Percentiles rank a stretch among this genome's conserved stretches.
Evolutionary conservation across 2,888 invertebrate genomes (phyloP).

Genomic region (Eupithecia subumbrata): DNA sequence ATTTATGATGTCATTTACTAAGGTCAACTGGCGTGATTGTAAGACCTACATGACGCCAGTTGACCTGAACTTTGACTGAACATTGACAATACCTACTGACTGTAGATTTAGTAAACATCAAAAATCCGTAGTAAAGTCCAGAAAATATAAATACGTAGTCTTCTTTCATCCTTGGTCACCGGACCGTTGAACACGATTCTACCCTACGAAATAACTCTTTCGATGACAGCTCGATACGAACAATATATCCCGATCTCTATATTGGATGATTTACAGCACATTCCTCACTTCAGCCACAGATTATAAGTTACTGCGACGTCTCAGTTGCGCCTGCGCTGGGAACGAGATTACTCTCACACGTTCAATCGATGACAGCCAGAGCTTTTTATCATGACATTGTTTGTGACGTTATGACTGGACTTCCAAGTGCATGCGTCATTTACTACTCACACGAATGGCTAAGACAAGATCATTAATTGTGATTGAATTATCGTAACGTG

Average conservation of each 20-base stretch:
- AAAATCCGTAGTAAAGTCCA: neutral
- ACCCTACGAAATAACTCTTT: constrained; percentile 10
- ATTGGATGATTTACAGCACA: constrained; percentile 70
- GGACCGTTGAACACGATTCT: neutral
- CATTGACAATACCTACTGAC: neutral
- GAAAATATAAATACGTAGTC: neutral
- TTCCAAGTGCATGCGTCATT: constrained; percentile 34
- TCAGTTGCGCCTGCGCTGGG: constrained; percentile 63
- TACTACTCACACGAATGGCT: constrained; percentile 19
- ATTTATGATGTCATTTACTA: neutral
- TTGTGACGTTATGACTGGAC: constrained; percentile 41
- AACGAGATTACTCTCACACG: constrained; percentile 72
- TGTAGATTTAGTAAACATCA: neutral
- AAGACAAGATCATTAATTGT: neutral
- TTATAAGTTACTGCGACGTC: constrained; percentile 19
- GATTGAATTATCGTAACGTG: neutral
- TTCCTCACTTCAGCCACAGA: constrained; percentile 57
- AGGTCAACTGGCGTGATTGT: neutral
- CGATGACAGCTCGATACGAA: constrained; percentile 22
- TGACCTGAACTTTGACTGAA: neutral
- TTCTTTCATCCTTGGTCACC: neutral
- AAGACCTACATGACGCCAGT: neutral
- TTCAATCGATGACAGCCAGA: constrained; percentile 67
- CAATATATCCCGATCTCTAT: constrained; percentile 46
- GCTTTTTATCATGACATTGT: constrained; percentile 61